These are phyloP conservation scores for Cordilura impudica DNA, from an alignment of 2,888 invertebrate genomes.

Conservation along the genomic window DNA sequence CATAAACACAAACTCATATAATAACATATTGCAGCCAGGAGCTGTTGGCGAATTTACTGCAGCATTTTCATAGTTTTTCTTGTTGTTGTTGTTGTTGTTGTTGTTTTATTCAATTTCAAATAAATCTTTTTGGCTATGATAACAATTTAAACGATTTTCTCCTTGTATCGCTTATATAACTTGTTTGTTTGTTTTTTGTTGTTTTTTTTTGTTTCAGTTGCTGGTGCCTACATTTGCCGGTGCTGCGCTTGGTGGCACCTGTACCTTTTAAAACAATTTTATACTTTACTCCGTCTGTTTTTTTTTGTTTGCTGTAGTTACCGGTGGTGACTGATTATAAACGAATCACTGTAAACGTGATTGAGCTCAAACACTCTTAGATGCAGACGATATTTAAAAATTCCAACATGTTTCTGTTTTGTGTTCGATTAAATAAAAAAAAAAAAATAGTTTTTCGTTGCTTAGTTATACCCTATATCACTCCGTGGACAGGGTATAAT, in stretches of 20 bases:
- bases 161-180: constrained; percentile 61
- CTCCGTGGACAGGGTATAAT: too few species aligned
- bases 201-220: neutral
- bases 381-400: constrained; percentile 57
- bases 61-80: constrained; percentile 34
- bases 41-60: constrained; percentile 56
- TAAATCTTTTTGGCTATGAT: constrained; percentile 57
- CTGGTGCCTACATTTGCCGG: constrained; percentile 9
- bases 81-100: neutral
- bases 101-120: constrained; percentile 45
- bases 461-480: too few species aligned
- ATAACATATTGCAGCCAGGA: constrained; percentile 45
- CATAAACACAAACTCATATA: neutral
- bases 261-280: constrained; percentile 35
- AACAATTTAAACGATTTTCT: constrained; percentile 60
- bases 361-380: constrained; percentile 44
- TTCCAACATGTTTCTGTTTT: constrained; percentile 57
- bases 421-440: neutral
- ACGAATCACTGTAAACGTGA: constrained; percentile 56
- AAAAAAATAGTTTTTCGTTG: neutral
- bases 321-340: constrained; percentile 57
- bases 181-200: constrained; percentile 27
- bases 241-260: constrained; percentile 51
- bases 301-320: constrained; percentile 37
- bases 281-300: constrained; percentile 4